phyloP scores from a whole-genome alignment of 1,140 invertebrate species.

The Aricia agestis region DNA sequence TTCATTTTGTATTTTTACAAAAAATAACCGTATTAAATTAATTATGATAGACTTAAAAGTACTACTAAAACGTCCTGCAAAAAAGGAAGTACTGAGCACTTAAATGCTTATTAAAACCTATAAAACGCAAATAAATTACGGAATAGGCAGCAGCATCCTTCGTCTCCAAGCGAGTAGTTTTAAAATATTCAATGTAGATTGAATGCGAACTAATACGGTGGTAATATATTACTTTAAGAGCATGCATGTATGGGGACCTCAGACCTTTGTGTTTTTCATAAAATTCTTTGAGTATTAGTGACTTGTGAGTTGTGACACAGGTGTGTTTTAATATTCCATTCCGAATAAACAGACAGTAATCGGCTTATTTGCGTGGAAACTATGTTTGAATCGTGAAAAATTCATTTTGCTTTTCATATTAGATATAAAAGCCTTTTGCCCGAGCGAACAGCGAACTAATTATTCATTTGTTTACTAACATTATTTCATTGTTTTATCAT shows the following conservation, averaged over 20 bases:
- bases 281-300: not conserved
- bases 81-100: no score
- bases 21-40: not conserved
- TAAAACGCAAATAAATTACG: no score
- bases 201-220: not conserved
- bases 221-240: not conserved
- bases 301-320: not conserved
- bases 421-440: not conserved
- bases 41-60: no score
- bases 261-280: not conserved
- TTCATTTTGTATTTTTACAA: not conserved
- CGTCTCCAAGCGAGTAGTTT: not conserved
- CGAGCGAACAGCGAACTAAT: not conserved
- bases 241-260: not conserved
- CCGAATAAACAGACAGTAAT: not conserved
- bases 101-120: no score
- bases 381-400: not conserved
- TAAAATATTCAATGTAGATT: not conserved
- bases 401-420: not conserved
- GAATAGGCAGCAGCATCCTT: not conserved
- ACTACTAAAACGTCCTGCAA: no score
- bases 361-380: not conserved
- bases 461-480: not conserved
- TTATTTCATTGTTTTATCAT: no score
- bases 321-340: not conserved